Evolutionary conservation across 2,888 invertebrate genomes (phyloP), one percentile per base, ranked within the genome.

Genomic region (Drosophila planitibia): DNA sequence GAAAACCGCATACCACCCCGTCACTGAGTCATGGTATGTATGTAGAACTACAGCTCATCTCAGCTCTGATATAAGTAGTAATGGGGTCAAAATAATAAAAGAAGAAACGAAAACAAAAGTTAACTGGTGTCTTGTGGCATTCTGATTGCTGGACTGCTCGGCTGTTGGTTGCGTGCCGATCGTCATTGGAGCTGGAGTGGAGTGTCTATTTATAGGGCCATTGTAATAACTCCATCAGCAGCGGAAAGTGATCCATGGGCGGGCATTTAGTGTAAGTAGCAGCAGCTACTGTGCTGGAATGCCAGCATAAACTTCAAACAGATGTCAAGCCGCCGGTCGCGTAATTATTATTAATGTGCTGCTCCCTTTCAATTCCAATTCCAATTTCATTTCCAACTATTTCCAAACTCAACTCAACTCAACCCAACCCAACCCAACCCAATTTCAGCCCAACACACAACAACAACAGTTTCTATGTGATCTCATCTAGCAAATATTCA

Each of bases 241-340:
- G 76, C 35, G 73, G 65, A 64, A 73, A 67, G 49, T 59, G 73
- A 69, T 70, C 64, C 63, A 55, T 74, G 51, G 64, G 65, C 67
- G 59, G 67, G 44, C 28, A 47, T 47, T 37, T 22, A 28, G 64
- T 19, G 51, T 59, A 52, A 52, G 41, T 41, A 30, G 39, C n/a
- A 22, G 32, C 37, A 14, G 44, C 33, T 47, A 35, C 44, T 25
- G n/a, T 47, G 2, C 54, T 35, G 59, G 61, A 39, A 19, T 35
- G 79, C 82, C 82, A 76, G 82, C 83, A 79, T 83, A 76, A 77
- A 76, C 74, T 83, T 83, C 83, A 83, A 83, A 83, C 83, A 83
- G 74, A 82, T 81, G 82, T 79, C 83, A 81, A 81, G 74, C 70
- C 59, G 70, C 58, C 73, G 80, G 61, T 76, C 70, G 77, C 69